These are phyloP conservation scores for Zaprionus capensis DNA, from an alignment of 1,140 invertebrate species.

Conservation along the genomic window DNA sequence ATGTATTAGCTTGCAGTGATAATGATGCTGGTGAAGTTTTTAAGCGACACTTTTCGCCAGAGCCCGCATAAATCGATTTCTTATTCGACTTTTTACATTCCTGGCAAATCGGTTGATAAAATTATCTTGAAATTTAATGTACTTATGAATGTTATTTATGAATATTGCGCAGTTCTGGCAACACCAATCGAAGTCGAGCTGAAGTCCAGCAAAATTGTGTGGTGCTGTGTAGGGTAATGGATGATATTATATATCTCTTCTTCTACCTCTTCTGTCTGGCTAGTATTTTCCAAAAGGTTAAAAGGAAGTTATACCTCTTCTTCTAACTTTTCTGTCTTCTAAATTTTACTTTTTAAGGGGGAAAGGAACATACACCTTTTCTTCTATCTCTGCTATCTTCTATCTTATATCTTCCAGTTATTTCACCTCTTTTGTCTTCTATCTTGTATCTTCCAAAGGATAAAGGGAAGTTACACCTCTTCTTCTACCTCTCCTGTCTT, in stretches of 20 bases:
- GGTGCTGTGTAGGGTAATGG: neutral
- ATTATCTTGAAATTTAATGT: slow-evolving; percentile 26
- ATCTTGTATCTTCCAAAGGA: too few species aligned
- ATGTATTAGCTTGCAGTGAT: slow-evolving; percentile 33
- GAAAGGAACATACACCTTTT: too few species aligned
- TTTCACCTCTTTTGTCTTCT: too few species aligned
- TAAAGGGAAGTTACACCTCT: too few species aligned
- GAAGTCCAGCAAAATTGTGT: neutral
- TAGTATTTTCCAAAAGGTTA: too few species aligned
- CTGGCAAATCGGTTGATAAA: slow-evolving; percentile 28
- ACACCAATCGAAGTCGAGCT: neutral
- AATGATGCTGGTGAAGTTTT: slow-evolving; percentile 26
- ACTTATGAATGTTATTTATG: neutral
- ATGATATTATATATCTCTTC: too few species aligned
- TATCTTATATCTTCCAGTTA: rapidly evolving
- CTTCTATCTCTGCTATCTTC: too few species aligned
- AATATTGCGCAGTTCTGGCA: slow-evolving; percentile 7
- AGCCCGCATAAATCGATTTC: slow-evolving; percentile 29
- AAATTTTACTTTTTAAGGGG: too few species aligned
- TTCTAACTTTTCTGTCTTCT: too few species aligned
- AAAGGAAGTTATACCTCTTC: too few species aligned
- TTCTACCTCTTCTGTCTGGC: too few species aligned
- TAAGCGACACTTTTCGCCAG: slow-evolving; percentile 1
- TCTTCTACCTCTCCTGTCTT: too few species aligned
- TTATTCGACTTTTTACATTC: neutral